A percentile compares a stretch with the other conserved stretches of the same genome.
Conservation (phyloP, 2,113 vertebrate species). For the Eublepharis macularius region DNA sequence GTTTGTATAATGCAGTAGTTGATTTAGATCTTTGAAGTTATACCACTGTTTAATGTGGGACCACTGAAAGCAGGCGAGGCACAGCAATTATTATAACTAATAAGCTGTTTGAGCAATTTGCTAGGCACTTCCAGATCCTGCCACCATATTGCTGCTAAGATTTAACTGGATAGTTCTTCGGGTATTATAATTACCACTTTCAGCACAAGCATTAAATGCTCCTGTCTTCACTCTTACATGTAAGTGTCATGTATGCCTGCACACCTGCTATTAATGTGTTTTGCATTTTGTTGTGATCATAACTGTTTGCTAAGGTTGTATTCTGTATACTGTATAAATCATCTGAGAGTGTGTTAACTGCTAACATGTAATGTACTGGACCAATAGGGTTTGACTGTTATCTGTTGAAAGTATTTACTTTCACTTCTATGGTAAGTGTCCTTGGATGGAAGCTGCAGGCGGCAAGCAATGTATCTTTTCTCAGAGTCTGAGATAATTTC, state of each 20-base stretch:
- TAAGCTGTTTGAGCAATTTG: constrained; percentile 30
- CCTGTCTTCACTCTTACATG: not conserved
- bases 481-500: too few relatives aligned
- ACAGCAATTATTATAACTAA: constrained; percentile 48
- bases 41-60: constrained; percentile 13
- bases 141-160: constrained; percentile 22
- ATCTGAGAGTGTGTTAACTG: too few relatives aligned
- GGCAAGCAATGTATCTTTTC: too few relatives aligned
- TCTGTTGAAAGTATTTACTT: too few relatives aligned
- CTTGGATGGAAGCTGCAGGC: too few relatives aligned
- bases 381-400: too few relatives aligned
- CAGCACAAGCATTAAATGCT: not conserved
- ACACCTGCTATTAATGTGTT: too few relatives aligned
- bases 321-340: too few relatives aligned
- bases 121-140: not conserved
- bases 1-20: constrained; percentile 24
- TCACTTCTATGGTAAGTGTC: too few relatives aligned
- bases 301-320: too few relatives aligned
- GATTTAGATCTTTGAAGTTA: constrained; percentile 22
- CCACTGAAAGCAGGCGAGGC: constrained; percentile 10
- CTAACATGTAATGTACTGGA: too few relatives aligned
- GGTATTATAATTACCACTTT: not conserved
- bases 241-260: not conserved
- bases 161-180: constrained; percentile 40
- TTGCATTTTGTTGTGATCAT: too few relatives aligned